A percentile compares a stretch with the other conserved stretches of the same genome.
Conservation (phyloP, 1,140 invertebrate species). For the Leptinotarsa undecemlineata region DNA sequence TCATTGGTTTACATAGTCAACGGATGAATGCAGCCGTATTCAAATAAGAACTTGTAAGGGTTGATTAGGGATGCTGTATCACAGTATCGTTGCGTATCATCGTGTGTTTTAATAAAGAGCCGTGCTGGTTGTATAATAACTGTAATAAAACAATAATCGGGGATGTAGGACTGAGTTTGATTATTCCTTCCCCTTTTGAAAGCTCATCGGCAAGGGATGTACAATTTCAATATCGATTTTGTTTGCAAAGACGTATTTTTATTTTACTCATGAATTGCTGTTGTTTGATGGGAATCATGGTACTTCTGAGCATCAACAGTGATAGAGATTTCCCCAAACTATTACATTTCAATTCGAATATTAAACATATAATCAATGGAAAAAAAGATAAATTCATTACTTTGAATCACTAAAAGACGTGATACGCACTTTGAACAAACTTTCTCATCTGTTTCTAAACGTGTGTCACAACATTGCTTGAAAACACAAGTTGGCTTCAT, state of each 20-base stretch:
- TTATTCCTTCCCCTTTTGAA: slow-evolving; percentile 10
- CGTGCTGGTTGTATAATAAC: slow-evolving; percentile 28
- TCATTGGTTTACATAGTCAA: no score
- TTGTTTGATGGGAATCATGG: no score
- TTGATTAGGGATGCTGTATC: slow-evolving; percentile 21
- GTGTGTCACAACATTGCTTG: no score
- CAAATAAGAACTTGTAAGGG: slow-evolving; percentile 19
- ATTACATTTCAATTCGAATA: no score
- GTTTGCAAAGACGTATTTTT: not conserved
- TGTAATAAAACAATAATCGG: slow-evolving; percentile 26
- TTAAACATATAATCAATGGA: no score
- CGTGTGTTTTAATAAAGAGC: slow-evolving; percentile 23
- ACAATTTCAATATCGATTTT: not conserved
- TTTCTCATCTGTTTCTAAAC: no score
- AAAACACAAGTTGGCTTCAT: no score
- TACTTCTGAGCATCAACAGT: no score
- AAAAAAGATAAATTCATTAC: no score
- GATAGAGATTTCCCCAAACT: no score
- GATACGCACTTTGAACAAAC: no score
- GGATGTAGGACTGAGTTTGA: not conserved
- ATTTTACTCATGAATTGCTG: not conserved
- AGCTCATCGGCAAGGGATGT: not conserved
- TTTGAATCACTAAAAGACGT: no score
- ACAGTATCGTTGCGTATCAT: slow-evolving; percentile 18
- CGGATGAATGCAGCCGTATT: not conserved